Evolutionary conservation across 2,888 invertebrate species (phyloP).

Genomic region (Polydrusus tereticollis): DNA sequence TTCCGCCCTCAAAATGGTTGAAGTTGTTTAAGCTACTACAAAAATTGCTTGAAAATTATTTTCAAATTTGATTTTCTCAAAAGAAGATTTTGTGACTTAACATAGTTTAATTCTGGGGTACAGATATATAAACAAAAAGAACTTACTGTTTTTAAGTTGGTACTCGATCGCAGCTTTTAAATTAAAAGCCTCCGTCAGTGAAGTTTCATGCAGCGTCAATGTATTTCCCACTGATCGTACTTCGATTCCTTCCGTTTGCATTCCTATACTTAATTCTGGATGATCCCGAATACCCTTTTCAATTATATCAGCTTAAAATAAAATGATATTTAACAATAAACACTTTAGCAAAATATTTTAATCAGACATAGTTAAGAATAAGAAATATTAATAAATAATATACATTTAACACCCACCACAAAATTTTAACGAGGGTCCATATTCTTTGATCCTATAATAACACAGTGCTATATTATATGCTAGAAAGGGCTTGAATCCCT

Average conservation of each 20-base stretch:
- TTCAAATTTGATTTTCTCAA: neutral
- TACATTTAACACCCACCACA: constrained; percentile 86
- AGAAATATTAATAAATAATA: neutral
- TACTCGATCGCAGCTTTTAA: constrained; percentile 98
- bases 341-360: neutral
- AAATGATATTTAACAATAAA: neutral
- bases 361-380: no score
- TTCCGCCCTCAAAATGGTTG: no score
- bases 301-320: constrained; percentile 83
- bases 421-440: constrained; percentile 91
- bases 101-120: neutral
- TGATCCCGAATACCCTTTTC: constrained; percentile 96
- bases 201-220: constrained; percentile 92
- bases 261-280: constrained; percentile 96
- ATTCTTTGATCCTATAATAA: constrained; percentile 94
- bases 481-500: constrained; percentile 91
- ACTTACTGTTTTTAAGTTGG: constrained; percentile 84
- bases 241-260: constrained; percentile 93
- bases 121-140: neutral
- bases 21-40: no score
- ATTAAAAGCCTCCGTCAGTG: constrained; percentile 97
- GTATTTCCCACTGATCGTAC: constrained; percentile 97
- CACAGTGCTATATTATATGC: constrained; percentile 97
- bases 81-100: no score
- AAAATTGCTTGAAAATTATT: no score